Evolutionary conservation across 1,140 invertebrate species (phyloP).

Genomic region (Aricia agestis): DNA sequence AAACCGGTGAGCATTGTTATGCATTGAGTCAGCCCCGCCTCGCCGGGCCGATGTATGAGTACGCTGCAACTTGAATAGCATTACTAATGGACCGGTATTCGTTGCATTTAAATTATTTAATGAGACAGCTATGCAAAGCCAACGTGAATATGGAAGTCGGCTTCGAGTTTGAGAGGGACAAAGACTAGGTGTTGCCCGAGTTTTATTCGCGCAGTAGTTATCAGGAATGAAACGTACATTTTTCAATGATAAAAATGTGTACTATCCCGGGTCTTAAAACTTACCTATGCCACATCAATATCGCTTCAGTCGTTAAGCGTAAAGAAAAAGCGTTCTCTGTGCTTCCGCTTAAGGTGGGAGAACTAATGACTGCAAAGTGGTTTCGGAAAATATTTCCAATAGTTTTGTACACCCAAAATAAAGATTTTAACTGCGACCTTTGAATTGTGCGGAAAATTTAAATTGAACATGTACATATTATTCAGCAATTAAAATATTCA

Average conservation of each 20-base stretch:
- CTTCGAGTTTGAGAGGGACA: too few species aligned
- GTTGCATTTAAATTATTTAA: constrained; percentile 15
- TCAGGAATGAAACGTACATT: too few species aligned
- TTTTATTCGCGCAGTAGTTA: too few species aligned
- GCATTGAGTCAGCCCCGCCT: constrained; percentile 27
- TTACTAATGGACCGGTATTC: constrained; percentile 17
- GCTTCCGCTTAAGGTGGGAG: too few species aligned
- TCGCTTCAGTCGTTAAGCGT: too few species aligned
- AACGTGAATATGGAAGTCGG: neutral
- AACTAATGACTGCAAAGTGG: neutral
- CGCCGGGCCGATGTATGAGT: constrained; percentile 12
- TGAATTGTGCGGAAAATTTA: neutral
- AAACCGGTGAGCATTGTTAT: constrained; percentile 23
- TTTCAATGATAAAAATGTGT: too few species aligned
- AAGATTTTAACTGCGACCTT: neutral
- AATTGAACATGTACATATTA: neutral
- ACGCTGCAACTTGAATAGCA: neutral
- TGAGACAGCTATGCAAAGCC: constrained; percentile 7
- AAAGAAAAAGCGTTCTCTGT: too few species aligned
- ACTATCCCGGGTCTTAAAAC: too few species aligned
- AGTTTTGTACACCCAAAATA: neutral
- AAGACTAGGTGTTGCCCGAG: too few species aligned
- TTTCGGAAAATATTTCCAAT: neutral
- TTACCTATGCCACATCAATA: too few species aligned
- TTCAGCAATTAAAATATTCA: neutral